Conservation (phyloP, 1,140 invertebrate species). For the Proctacanthus coquilletti region DNA sequence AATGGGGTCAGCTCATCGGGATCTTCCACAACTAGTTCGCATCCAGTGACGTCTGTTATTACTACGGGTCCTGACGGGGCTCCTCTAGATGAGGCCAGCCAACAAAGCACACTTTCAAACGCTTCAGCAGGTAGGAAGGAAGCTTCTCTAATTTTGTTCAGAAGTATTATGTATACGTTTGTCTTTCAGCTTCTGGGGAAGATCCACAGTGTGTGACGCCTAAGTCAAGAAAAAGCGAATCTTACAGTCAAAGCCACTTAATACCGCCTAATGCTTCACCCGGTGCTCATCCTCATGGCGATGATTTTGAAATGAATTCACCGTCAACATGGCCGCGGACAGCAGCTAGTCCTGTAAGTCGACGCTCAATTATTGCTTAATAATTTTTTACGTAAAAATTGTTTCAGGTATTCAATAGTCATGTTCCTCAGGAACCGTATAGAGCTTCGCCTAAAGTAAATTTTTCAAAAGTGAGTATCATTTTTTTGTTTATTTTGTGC, state of each 20-base stretch:
- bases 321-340: conserved; percentile 71
- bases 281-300: conserved; percentile 66
- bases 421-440: conserved; percentile 77
- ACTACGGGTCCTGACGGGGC: conserved; percentile 77
- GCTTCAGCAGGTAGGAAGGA: conserved; percentile 58
- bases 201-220: conserved; percentile 60
- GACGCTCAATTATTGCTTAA: conserved; percentile 2
- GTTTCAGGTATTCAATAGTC: conserved; percentile 76
- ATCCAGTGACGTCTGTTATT: conserved; percentile 66
- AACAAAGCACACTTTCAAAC: conserved; percentile 81
- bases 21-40: conserved; percentile 33
- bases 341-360: conserved; percentile 73
- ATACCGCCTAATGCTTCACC: conserved; percentile 59
- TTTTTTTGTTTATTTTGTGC: conserved; percentile 1
- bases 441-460: conserved; percentile 49
- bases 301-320: conserved; percentile 80
- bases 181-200: conserved; percentile 59
- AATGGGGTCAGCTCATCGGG: conserved; percentile 28
- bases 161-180: background rate
- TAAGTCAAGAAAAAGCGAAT: conserved; percentile 51
- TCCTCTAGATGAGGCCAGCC: conserved; percentile 73
- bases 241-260: conserved; percentile 48
- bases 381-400: conserved; percentile 17
- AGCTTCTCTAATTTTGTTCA: background rate
- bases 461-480: too few relatives aligned